Conservation (phyloP, 1,140 invertebrate genomes). For the Tetragnatha versicolor region DNA sequence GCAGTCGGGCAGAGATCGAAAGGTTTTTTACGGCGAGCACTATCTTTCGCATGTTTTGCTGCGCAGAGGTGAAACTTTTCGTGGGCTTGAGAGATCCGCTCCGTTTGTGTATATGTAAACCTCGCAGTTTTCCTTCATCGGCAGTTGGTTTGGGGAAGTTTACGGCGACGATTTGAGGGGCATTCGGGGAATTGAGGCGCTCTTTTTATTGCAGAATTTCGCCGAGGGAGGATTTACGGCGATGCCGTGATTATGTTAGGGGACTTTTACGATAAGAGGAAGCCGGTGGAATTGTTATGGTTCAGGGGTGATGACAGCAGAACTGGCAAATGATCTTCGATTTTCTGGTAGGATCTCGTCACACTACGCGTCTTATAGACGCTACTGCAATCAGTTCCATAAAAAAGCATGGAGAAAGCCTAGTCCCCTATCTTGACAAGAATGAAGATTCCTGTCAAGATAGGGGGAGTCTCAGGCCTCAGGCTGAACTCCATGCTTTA, state of each 20-base stretch:
- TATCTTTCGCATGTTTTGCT: conserved; percentile 11
- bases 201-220: background rate
- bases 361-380: too few species aligned
- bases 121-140: background rate
- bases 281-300: conserved; percentile 13
- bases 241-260: conserved; percentile 32
- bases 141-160: conserved; percentile 2
- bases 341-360: too few species aligned
- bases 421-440: background rate
- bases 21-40: conserved; percentile 20
- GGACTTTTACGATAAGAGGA: conserved; percentile 24
- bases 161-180: conserved; percentile 24
- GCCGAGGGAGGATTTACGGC: conserved; percentile 12
- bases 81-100: background rate
- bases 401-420: background rate
- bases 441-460: too few species aligned
- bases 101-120: conserved; percentile 22
- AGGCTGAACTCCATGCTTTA: too few species aligned
- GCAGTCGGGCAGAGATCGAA: conserved; percentile 2
- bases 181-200: background rate
- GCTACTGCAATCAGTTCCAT: too few species aligned
- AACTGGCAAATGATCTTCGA: background rate
- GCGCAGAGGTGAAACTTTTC: background rate
- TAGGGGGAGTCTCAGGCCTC: too few species aligned
- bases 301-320: conserved; percentile 17